Evolutionary conservation across 2,113 vertebrate species (phyloP).

Genomic region (Bufo bufo): DNA sequence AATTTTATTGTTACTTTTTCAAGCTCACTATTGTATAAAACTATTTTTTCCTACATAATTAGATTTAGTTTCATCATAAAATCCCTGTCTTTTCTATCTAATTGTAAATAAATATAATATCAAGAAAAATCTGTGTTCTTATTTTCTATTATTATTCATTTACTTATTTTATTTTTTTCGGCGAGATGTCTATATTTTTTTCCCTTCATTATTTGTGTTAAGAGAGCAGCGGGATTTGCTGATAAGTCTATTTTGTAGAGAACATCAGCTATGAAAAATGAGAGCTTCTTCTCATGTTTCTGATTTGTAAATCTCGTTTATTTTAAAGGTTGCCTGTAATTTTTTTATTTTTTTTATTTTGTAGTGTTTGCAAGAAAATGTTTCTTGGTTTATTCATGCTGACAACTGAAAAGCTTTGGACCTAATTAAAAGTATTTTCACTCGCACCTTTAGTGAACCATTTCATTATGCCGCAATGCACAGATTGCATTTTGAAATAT

Average conservation of each 20-base stretch:
- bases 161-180: not conserved
- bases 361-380: conserved; percentile 70
- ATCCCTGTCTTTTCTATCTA: not conserved
- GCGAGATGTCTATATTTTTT: conserved; percentile 5
- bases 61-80: not conserved
- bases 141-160: not conserved
- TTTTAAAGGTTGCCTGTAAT: conserved; percentile 71
- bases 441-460: conserved; percentile 84
- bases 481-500: conserved; percentile 83
- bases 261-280: conserved; percentile 45
- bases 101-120: not conserved
- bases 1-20: too few species aligned
- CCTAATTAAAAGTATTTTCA: conserved; percentile 87
- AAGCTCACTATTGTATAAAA: not conserved
- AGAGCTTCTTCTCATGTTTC: conserved; percentile 63
- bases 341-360: conserved; percentile 66
- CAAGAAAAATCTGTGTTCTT: not conserved
- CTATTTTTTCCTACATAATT: not conserved
- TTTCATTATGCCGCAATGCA: conserved; percentile 83
- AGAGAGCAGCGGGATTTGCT: conserved; percentile 51
- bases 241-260: conserved; percentile 52
- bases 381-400: conserved; percentile 83
- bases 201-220: conserved; percentile 31
- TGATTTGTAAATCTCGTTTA: conserved; percentile 59
- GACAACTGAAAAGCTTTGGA: conserved; percentile 85